Evolutionary conservation across 2,113 vertebrate genomes (phyloP), one percentile per base, ranked within the genome.

Genomic region (Anarrhichthys ocellatus): DNA sequence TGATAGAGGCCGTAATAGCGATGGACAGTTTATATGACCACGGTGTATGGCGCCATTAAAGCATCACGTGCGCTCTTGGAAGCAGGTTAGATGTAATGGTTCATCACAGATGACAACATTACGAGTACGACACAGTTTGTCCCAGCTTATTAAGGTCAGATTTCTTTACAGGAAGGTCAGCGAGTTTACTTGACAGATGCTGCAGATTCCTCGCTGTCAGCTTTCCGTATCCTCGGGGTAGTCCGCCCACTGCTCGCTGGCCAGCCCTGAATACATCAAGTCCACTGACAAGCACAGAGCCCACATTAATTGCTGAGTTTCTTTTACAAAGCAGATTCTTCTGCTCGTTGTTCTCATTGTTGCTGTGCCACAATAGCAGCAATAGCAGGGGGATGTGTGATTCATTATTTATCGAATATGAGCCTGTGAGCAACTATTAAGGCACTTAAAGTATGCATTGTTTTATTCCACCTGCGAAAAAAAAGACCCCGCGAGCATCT

Each of bases 391-490:
- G 54, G 62, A 18, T 58, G 52, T 64, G 56, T 85, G 88, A 87
- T 80, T 89, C 78, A 86, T 50, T 62, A 75, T 90, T 91, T 77
- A 87, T 78, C 5, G 29, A 87, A 82, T 76, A 88, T 76, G 14
- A 84, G 81, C 72, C 77, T 66, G 74, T 87, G 58, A 87, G 79
- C 76, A 87, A 89, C 89, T 87, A 82, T 84, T 29, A 56, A 67
- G 84, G 85, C 80, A 87, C 75, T 76, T 82, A 20, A 75, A 42
- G 56, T 34, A 78, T 80, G 68, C 58, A 40, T 81, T 69, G 70
- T 89, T 79, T 82, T 81, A 81, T 83, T 68, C 82, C 68, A 89
- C 86, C 84, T 88, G 81, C 86, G 88, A 74, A 80, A 82, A 82
- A 82, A 66, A 75, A 83, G 27, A 79, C n/a, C n/a, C n/a, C 42